Evolutionary conservation across 2,888 invertebrate genomes (phyloP).

Genomic region (Lepidocyrtinus sp.): DNA sequence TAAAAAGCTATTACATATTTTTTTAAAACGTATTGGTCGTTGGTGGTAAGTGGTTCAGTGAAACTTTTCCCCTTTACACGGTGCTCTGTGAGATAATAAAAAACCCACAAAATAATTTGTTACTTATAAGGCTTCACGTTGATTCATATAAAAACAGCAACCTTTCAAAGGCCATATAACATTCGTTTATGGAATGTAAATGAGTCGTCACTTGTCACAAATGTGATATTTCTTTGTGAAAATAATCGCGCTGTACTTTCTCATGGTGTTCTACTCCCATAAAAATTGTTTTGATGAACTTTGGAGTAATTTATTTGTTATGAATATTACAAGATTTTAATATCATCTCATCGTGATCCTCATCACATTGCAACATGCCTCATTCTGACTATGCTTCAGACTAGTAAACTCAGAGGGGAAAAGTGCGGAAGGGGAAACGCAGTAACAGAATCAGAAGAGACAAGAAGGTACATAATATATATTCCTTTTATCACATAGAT

Average conservation of each 20-base stretch:
- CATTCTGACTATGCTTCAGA: not conserved
- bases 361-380: not conserved
- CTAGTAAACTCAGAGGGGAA: not conserved
- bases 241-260: too few relatives aligned
- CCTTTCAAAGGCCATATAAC: too few relatives aligned
- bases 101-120: too few relatives aligned
- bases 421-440: conserved; percentile 52
- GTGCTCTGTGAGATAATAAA: too few relatives aligned
- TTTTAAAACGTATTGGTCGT: not conserved
- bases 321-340: not conserved
- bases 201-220: too few relatives aligned
- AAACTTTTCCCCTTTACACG: not conserved
- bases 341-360: not conserved
- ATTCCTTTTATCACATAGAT: not conserved
- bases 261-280: too few relatives aligned
- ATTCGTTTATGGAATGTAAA: too few relatives aligned
- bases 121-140: too few relatives aligned
- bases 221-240: too few relatives aligned
- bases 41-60: conserved; percentile 1
- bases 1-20: not conserved
- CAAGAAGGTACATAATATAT: conserved; percentile 8
- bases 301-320: too few relatives aligned
- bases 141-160: too few relatives aligned
- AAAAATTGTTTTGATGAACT: too few relatives aligned
- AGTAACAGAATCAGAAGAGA: conserved; percentile 32